Conservation (phyloP, 2,113 vertebrate species). For the Rhynchomys soricoides region DNA sequence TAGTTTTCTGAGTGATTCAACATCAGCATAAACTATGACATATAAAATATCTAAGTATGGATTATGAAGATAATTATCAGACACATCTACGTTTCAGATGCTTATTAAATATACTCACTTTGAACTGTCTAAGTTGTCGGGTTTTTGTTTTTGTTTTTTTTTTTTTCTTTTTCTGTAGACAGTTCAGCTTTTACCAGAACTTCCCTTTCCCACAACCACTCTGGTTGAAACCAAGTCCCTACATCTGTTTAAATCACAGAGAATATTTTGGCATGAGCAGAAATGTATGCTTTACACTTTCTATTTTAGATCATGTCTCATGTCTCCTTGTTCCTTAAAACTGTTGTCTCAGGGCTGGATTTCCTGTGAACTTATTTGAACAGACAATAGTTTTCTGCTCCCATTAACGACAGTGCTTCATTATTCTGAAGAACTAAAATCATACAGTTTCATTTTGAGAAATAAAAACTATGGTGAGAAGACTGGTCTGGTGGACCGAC, state of each 20-base stretch:
- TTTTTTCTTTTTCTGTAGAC: background rate
- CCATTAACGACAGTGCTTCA: background rate
- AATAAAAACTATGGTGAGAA: background rate
- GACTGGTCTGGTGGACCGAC: background rate
- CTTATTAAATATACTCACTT: background rate
- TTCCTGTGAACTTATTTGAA: conserved; percentile 50
- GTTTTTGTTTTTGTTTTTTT: background rate
- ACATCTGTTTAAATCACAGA: conserved; percentile 1
- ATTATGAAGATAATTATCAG: background rate
- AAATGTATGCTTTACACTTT: conserved; percentile 22
- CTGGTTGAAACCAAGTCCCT: background rate
- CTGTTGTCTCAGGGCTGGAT: conserved; percentile 49
- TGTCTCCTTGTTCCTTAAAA: conserved; percentile 61
- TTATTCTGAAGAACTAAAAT: background rate
- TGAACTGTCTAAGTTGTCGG: background rate
- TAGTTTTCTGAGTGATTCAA: conserved; percentile 14
- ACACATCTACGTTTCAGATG: background rate
- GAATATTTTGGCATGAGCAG: background rate
- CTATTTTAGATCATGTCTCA: conserved; percentile 51
- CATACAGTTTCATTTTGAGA: background rate
- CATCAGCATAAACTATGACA: background rate
- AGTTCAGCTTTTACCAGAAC: background rate
- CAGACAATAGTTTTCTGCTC: background rate
- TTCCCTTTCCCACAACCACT: background rate
- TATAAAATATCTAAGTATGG: background rate